Conservation (phyloP, 2,113 vertebrate species). For the Pangasianodon gigas region DNA sequence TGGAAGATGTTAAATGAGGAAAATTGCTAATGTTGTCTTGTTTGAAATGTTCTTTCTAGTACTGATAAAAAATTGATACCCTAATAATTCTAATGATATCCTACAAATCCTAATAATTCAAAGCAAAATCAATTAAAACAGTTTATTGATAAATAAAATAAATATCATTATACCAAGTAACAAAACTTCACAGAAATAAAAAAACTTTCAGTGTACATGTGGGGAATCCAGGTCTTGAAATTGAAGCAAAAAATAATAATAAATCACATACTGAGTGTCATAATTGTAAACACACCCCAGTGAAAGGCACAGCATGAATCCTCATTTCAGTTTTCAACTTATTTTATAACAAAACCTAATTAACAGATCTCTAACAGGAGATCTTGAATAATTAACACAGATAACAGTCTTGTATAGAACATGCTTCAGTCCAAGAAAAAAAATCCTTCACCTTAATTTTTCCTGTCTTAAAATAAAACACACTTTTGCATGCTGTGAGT, state of each 20-base stretch:
- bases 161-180: neutral
- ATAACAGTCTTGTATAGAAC: neutral
- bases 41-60: neutral
- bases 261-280: neutral
- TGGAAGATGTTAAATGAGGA: neutral
- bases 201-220: neutral
- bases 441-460: neutral
- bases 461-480: slow-evolving; percentile 21
- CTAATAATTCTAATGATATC: neutral
- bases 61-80: neutral
- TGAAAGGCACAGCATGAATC: neutral
- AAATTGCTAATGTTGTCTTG: neutral
- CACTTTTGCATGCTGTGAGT: neutral
- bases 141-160: slow-evolving; percentile 8
- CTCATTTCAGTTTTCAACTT: neutral
- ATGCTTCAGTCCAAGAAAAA: neutral
- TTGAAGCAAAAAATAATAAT: neutral
- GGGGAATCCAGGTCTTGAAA: neutral
- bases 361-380: neutral
- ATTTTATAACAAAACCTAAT: neutral
- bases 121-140: neutral
- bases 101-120: neutral
- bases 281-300: slow-evolving; percentile 14
- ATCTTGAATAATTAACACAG: neutral
- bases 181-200: neutral